Base-by-base conservation (phyloP, 2,113 vertebrate genomes). In the Cryptotis parvus region DNA sequence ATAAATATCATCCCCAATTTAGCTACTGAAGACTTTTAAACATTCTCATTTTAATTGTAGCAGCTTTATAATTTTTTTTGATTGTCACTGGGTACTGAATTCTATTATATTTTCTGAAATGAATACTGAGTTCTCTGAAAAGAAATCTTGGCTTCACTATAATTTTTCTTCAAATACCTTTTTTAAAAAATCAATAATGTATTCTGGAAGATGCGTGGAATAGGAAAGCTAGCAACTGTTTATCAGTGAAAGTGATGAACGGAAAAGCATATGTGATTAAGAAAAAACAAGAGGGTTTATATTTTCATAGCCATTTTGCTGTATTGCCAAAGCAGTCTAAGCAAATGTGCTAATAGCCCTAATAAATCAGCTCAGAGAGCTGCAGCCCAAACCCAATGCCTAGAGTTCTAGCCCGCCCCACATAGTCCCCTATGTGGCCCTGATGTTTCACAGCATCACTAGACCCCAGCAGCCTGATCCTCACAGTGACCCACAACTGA, bases 41-140 rank as follows among this genome's bases (percentile, higher is more conserved):
- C 5, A 55, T 68, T 8, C 7, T 75, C 31, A 14, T 52, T 12
- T 89, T 72, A n/a, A 31, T 49, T 58, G 1, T 75, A 89, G 11
- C 45, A 52, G n/a, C 20, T 81, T 92, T 12, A 41, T 31, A 35
- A 79, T 66, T 73, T 89, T 89, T 89, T 89, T 63, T 84, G 26
- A 43, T 92, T 33, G 15, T 68, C 63, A 83, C 41, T 89, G 41
- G 72, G 39, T 55, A 18, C n/a, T 70, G 26, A 41, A 18, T 76
- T 76, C 76, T 37, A 78, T 70, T 58, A 37, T 22, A 80, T 39
- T 89, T 87, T 61, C 61, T 24, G 88, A 92, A 83, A 79, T 41
- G 5, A 96, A 73, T 58, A 35, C 12, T 77, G n/a, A 88, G 27
- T 3, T 75, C 55, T 70, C 31, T 29, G 33, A 75, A 70, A 92